Conservation (phyloP, 1,140 invertebrate species). For the Acromyrmex charruanus region DNA sequence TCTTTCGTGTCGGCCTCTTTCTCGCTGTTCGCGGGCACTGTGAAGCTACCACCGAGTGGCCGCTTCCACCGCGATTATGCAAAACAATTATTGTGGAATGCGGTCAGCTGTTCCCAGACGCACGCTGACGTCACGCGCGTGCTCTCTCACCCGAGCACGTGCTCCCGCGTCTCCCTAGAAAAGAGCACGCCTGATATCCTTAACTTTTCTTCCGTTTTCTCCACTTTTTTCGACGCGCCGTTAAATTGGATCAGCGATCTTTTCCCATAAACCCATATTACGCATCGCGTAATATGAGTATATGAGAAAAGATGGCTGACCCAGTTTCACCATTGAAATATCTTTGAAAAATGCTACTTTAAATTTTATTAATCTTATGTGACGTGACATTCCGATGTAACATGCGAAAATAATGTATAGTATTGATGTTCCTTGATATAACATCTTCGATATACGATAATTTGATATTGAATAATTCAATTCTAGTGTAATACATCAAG, state of each 20-base stretch:
- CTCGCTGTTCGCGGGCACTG: constrained; percentile 43
- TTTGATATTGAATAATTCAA: constrained; percentile 14
- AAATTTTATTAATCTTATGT: constrained; percentile 3
- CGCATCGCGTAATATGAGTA: not conserved
- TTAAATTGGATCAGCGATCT: not conserved
- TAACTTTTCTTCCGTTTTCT: not conserved
- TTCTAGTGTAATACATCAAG: not conserved
- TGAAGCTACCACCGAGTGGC: constrained; percentile 68
- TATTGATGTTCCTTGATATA: not conserved
- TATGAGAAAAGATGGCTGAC: not conserved
- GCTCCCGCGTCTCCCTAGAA: constrained; percentile 53
- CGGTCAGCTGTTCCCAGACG: constrained; percentile 85
- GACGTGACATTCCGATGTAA: not conserved
- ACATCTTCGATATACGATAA: not conserved
- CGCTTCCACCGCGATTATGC: constrained; percentile 82
- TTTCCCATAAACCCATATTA: not conserved
- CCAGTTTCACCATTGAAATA: not conserved
- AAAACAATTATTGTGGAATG: constrained; percentile 86
- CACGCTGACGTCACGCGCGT: constrained; percentile 81
- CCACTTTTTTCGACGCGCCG: not conserved
- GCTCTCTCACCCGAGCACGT: constrained; percentile 68
- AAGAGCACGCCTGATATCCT: constrained; percentile 11
- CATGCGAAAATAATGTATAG: not conserved
- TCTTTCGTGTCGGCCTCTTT: constrained; percentile 39
- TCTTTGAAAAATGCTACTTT: constrained; percentile 5